Evolutionary conservation across 1,140 invertebrate species (phyloP), one percentile per base, ranked within the genome.

Genomic region (Temnothorax longispinosus): DNA sequence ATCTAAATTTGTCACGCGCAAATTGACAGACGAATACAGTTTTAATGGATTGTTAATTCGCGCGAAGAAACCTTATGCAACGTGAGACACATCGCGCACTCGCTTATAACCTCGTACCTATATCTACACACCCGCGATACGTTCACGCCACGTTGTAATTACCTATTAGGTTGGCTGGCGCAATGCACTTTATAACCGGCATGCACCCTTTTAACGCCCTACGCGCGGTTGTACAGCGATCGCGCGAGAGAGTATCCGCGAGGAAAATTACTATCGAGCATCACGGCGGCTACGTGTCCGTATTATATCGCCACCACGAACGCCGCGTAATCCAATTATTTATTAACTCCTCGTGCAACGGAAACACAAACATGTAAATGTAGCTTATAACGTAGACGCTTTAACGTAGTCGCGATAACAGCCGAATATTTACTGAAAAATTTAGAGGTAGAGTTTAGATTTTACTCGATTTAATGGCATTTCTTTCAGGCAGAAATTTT

Each of bases 261-360:
- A 84, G 74, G 80, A 80, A 90, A 90, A 90, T 90, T 90, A 87
- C 76, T 80, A 89, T 89, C 56, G 67, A 84, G 62, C 74, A 89
- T 86, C 75, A 77, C 32, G 38, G 84, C 21, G 54, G 75, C 65
- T 86, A 86, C 75, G 85, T 58, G 75, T 81, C 74, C 71, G 71
- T 85, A 85, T 77, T 85, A 86, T 78, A 78, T 82, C 67, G 80
- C 80, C 67, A 13, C 64, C 62, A 47, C 35, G 87, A 58, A 69
- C 35, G 15, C 47, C 52, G 44, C 50, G 44, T 54, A 76, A 84
- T 47, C 13, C 44, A 77, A 84, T 89, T 89, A 88, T 88, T 88
- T 89, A 89, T 88, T 88, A 88, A 88, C 81, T 85, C 54, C 21
- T 35, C 18, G 56, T 44, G 27, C 52, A 71, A 60, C 27, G 41